Evolutionary conservation across 2,888 invertebrate species (phyloP).

Genomic region (Coremacera marginata): DNA sequence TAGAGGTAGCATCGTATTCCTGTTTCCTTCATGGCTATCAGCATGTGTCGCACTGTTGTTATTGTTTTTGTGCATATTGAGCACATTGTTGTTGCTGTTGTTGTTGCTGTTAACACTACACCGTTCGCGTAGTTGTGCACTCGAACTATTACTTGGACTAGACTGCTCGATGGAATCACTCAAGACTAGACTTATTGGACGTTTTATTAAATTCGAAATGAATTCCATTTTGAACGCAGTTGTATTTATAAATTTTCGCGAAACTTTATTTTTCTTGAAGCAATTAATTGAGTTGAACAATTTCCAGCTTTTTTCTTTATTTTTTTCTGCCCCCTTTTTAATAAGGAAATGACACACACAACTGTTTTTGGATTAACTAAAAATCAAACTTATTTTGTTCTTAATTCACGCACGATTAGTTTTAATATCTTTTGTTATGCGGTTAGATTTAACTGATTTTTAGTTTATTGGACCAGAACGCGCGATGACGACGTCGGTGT

Average conservation of each 20-base stretch:
- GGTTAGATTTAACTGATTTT: conserved; percentile 42
- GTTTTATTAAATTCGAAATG: conserved; percentile 65
- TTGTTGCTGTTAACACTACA: conserved; percentile 17
- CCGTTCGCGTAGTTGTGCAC: conserved; percentile 13
- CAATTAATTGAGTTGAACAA: background rate
- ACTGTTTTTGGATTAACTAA: background rate
- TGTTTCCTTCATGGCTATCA: background rate
- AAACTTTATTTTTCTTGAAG: conserved; percentile 27
- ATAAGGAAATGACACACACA: background rate
- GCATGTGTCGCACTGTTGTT: background rate
- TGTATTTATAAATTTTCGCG: conserved; percentile 34
- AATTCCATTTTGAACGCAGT: conserved; percentile 61
- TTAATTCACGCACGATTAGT: conserved; percentile 58
- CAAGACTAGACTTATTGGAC: conserved; percentile 60
- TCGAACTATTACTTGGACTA: conserved; percentile 32
- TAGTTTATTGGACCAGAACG: conserved; percentile 48
- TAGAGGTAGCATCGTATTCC: background rate
- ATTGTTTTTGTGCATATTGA: background rate
- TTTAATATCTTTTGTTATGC: conserved; percentile 27
- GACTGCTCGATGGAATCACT: conserved; percentile 42
- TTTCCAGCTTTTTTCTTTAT: background rate
- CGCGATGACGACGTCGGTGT: background rate
- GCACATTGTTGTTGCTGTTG: conserved; percentile 1
- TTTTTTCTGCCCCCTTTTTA: background rate
- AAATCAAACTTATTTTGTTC: background rate